Percentiles rank a stretch among this genome's conserved stretches.
Evolutionary conservation across 2,888 invertebrate species (phyloP).

Genomic region (Lepidocyrtoides sp.): DNA sequence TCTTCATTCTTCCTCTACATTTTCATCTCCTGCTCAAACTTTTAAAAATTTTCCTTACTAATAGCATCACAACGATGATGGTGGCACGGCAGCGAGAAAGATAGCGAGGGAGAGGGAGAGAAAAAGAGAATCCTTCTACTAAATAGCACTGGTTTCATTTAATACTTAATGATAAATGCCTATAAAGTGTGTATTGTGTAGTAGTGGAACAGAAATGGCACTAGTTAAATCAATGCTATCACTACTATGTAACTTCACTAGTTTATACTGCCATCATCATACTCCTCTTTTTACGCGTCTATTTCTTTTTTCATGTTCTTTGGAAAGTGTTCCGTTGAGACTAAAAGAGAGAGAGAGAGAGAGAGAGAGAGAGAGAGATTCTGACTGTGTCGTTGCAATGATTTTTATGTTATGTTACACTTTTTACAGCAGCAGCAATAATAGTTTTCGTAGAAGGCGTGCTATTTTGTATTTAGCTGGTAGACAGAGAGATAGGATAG

Average conservation of each 20-base stretch:
- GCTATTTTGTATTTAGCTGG: too few relatives aligned
- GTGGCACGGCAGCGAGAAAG: background rate
- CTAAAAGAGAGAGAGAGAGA: background rate
- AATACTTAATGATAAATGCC: background rate
- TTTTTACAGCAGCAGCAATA: background rate
- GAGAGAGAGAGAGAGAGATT: background rate
- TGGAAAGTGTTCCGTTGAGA: constrained; percentile 11
- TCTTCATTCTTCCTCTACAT: background rate
- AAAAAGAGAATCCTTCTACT: background rate
- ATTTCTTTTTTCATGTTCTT: background rate
- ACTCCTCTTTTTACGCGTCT: background rate
- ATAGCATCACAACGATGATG: constrained; percentile 7
- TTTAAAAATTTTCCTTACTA: constrained; percentile 9
- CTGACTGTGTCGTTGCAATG: constrained; percentile 4
- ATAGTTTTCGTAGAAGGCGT: background rate
- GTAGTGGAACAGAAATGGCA: background rate
- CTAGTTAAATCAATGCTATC: constrained; percentile 35
- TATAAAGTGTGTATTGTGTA: constrained; percentile 9
- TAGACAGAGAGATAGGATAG: background rate
- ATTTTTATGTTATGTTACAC: constrained; percentile 34
- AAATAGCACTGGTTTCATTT: background rate
- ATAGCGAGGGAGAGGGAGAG: background rate
- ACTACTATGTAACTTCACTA: background rate
- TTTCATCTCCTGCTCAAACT: background rate
- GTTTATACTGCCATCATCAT: too few relatives aligned